A percentile compares a stretch with the other conserved stretches of the same genome.
phyloP scores from a whole-genome alignment of 2,113 vertebrate genomes.

The Choloepus hoffmanni region DNA sequence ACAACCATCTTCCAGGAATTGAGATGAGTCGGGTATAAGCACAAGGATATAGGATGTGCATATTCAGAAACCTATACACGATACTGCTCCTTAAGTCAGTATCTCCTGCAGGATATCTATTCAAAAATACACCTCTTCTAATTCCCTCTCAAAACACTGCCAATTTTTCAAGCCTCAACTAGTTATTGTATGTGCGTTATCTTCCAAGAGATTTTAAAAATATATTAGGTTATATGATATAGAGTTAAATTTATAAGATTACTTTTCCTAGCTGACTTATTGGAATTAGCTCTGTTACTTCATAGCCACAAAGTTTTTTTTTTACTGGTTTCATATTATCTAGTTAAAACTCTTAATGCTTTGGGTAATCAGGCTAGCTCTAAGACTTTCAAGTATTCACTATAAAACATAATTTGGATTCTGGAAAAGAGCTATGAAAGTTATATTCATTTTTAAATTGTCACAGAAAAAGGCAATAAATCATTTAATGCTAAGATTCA shows the following conservation, averaged over 20 bases:
- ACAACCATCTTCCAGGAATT: background rate
- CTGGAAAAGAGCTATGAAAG: background rate
- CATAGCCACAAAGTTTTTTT: background rate
- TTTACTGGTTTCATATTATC: background rate
- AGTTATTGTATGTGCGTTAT: background rate
- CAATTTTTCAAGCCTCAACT: background rate
- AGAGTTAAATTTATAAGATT: slow-evolving; percentile 30
- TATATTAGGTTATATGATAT: slow-evolving; percentile 39
- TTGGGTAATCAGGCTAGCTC: background rate
- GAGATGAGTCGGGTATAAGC: background rate
- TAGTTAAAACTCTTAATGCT: background rate
- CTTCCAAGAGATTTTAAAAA: slow-evolving; percentile 1
- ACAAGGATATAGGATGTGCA: background rate
- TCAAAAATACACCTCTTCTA: background rate
- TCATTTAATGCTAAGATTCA: background rate
- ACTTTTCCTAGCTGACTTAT: background rate
- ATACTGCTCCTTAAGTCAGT: background rate
- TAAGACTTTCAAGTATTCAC: background rate
- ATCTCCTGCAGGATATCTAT: background rate
- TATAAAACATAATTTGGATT: background rate
- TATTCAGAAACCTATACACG: background rate
- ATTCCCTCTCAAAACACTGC: background rate
- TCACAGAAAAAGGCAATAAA: slow-evolving; percentile 1
- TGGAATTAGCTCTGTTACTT: slow-evolving; percentile 21
- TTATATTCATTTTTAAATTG: background rate